These are phyloP conservation scores for Cactoblastis cactorum DNA, from an alignment of 2,888 invertebrate species.

Conservation along the genomic window DNA sequence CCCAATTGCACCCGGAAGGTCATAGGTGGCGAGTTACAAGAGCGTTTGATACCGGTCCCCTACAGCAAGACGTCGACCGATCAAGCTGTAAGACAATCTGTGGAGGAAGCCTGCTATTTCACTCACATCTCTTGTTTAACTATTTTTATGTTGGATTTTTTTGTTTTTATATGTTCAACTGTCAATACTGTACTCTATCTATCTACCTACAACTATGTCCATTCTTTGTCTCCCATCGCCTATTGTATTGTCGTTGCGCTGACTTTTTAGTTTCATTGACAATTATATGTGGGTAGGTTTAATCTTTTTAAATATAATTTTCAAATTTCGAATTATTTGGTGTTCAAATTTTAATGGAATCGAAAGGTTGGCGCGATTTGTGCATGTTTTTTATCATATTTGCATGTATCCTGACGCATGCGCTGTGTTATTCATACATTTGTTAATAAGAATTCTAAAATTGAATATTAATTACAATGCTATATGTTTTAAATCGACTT, in stretches of 20 bases:
- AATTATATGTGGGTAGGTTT: neutral
- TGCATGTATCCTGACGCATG: slow-evolving; percentile 59
- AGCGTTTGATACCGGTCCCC: slow-evolving; percentile 99
- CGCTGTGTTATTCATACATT: slow-evolving; percentile 38
- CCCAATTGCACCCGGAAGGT: slow-evolving; percentile 96
- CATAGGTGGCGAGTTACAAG: slow-evolving; percentile 99
- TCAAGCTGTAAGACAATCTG: slow-evolving; percentile 96
- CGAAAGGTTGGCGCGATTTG: slow-evolving; percentile 44
- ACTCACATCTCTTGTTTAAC: slow-evolving; percentile 56
- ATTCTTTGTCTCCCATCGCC: slow-evolving; percentile 42
- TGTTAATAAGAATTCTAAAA: neutral
- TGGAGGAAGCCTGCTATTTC: slow-evolving; percentile 56
- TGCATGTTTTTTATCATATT: slow-evolving; percentile 48
- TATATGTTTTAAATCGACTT: slow-evolving; percentile 18
- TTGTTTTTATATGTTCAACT: slow-evolving; percentile 54
- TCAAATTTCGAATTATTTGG: neutral
- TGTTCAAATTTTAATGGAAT: slow-evolving; percentile 20
- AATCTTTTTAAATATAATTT: no score
- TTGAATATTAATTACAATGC: neutral
- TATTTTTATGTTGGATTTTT: slow-evolving; percentile 55
- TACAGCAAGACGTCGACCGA: slow-evolving; percentile 99
- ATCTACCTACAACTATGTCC: slow-evolving; percentile 61
- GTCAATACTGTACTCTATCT: slow-evolving; percentile 66
- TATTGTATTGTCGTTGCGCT: slow-evolving; percentile 50
- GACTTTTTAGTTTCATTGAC: slow-evolving; percentile 49